A percentile compares a stretch with the other conserved stretches of the same genome.
Conservation (phyloP, 2,113 vertebrate species). For the Trachemys scripta region DNA sequence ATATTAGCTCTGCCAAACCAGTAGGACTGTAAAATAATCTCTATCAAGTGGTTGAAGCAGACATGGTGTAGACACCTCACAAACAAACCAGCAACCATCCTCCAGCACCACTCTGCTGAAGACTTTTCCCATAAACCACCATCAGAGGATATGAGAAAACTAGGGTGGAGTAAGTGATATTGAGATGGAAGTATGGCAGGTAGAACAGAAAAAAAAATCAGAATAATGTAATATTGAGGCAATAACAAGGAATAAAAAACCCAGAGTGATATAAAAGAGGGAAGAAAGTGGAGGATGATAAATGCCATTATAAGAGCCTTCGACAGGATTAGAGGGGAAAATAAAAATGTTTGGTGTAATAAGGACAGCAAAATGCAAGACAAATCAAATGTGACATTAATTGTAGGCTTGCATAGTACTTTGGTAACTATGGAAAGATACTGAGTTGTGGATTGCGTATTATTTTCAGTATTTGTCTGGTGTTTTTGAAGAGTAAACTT, state of each 20-base stretch:
- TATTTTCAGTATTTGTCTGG: constrained; percentile 37
- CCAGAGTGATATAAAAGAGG: constrained; percentile 15
- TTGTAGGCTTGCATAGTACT: constrained; percentile 47
- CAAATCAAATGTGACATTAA: constrained; percentile 67
- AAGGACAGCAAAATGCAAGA: constrained; percentile 45
- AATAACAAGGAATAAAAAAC: background rate
- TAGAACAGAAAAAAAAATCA: constrained; percentile 3
- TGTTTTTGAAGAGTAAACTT: constrained; percentile 30
- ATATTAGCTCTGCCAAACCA: constrained; percentile 26
- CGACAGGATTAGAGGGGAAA: constrained; percentile 25
- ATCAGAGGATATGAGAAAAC: constrained; percentile 44
- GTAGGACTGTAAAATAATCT: constrained; percentile 30
- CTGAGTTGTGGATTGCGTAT: constrained; percentile 28
- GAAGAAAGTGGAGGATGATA: constrained; percentile 12
- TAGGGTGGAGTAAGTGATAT: constrained; percentile 25
- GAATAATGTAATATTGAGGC: constrained; percentile 19
- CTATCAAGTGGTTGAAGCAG: constrained; percentile 48
- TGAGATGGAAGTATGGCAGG: constrained; percentile 1
- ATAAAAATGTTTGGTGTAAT: constrained; percentile 9
- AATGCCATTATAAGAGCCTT: background rate
- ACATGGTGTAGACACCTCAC: constrained; percentile 60
- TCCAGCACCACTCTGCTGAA: constrained; percentile 51
- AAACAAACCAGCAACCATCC: constrained; percentile 54
- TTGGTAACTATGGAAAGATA: constrained; percentile 62
- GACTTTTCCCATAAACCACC: background rate